Percentiles rank a stretch among this genome's conserved stretches.
Conservation (phyloP, 2,797 vertebrate species). For the Mus caroli region DNA sequence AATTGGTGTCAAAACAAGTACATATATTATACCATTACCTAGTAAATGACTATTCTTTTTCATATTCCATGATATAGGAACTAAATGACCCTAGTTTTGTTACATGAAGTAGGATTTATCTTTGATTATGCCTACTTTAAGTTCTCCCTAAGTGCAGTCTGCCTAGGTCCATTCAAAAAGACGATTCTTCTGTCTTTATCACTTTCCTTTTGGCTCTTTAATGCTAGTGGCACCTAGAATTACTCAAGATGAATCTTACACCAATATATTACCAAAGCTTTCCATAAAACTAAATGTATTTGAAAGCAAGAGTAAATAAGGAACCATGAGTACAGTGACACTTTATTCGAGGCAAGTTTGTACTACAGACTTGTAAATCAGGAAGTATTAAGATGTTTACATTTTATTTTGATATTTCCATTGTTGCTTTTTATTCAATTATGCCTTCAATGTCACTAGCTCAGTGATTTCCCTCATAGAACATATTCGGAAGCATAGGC, state of each 20-base stretch:
- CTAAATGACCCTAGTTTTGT: not conserved
- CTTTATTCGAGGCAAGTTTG: constrained; percentile 26
- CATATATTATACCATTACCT: not conserved
- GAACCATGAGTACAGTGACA: not conserved
- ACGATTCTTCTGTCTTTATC: not conserved
- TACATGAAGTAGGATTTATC: not conserved
- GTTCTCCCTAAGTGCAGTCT: not conserved
- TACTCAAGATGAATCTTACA: constrained; percentile 28
- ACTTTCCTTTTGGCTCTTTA: not conserved
- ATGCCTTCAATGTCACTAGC: constrained; percentile 52
- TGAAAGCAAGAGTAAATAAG: constrained; percentile 36
- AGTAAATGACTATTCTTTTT: not conserved
- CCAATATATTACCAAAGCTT: constrained; percentile 28
- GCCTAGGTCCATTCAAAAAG: not conserved
- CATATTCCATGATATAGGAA: not conserved
- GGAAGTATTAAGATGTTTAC: constrained; percentile 46
- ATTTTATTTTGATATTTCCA: constrained; percentile 38
- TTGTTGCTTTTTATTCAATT: constrained; percentile 54
- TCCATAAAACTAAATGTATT: constrained; percentile 40
- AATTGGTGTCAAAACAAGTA: constrained; percentile 7
- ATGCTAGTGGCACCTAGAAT: not conserved
- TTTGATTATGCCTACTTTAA: not conserved
- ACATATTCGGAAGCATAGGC: constrained; percentile 68
- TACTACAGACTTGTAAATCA: not conserved
- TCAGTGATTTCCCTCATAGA: constrained; percentile 43